phyloP scores from a whole-genome alignment of 2,888 invertebrate genomes.

The Petrolisthes cinctipes region DNA sequence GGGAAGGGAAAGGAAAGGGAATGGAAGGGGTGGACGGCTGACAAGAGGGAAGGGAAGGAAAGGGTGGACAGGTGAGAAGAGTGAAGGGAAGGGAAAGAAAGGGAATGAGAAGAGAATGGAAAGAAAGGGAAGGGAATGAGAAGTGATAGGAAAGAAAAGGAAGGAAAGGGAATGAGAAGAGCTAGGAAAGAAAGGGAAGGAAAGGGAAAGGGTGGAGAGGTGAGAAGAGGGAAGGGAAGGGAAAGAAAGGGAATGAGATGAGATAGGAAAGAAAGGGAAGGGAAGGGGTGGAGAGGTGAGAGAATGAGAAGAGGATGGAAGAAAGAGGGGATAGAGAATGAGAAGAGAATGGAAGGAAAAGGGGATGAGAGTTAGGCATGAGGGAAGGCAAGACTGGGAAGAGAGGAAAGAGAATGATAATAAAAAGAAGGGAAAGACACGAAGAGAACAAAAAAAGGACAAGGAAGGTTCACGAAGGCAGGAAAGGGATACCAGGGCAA shows the following conservation, averaged over 20 bases:
- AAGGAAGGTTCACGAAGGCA: no score
- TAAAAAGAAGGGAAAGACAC: no score
- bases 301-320: background rate
- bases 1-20: no score
- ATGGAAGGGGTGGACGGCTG: no score
- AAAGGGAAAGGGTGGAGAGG: background rate
- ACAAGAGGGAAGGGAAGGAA: no score
- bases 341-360: background rate
- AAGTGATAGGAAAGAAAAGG: background rate
- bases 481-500: no score
- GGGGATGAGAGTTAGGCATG: background rate
- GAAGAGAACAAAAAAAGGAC: no score
- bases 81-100: no score
- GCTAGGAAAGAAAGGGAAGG: background rate
- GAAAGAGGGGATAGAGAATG: background rate
- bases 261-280: background rate
- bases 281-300: background rate
- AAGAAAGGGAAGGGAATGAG: background rate
- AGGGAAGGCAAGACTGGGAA: background rate
- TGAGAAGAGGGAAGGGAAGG: background rate
- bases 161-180: background rate
- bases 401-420: background rate
- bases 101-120: background rate
- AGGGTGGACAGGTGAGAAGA: no score
- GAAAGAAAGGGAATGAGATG: background rate